Conservation (phyloP, 2,113 vertebrate species). For the Microtus montanus region DNA sequence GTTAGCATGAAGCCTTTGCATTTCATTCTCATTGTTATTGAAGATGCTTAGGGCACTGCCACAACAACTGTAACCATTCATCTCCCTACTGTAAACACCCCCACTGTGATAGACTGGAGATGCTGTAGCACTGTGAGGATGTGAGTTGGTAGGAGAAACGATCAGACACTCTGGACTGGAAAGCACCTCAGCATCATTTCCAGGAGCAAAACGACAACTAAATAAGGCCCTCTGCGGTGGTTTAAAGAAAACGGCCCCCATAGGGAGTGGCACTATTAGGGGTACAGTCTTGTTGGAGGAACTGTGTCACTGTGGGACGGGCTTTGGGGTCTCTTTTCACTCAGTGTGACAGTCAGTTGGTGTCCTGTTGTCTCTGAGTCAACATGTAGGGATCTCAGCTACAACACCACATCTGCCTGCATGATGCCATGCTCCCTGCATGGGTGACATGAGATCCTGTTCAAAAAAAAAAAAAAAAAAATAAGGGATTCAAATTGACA, state of each 20-base stretch:
- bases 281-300: neutral
- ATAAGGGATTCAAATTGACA: neutral
- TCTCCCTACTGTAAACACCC: neutral
- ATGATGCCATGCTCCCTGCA: neutral
- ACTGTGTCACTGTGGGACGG: neutral
- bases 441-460: neutral
- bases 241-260: neutral
- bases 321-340: neutral
- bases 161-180: neutral
- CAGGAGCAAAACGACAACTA: neutral
- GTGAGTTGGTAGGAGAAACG: neutral
- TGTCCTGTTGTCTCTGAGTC: neutral
- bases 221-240: neutral
- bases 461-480: neutral
- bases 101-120: neutral
- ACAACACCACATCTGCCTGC: neutral
- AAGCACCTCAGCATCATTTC: neutral
- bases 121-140: neutral
- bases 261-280: neutral
- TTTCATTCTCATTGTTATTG: neutral
- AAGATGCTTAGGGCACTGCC: neutral
- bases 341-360: neutral
- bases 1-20: neutral
- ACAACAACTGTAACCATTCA: neutral
- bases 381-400: neutral